Evolutionary conservation across 37 sponge, comb jelly and placozoan genomes (phyloP), one percentile per base, ranked within the genome.

Genomic region (Ephydatia muelleri): DNA sequence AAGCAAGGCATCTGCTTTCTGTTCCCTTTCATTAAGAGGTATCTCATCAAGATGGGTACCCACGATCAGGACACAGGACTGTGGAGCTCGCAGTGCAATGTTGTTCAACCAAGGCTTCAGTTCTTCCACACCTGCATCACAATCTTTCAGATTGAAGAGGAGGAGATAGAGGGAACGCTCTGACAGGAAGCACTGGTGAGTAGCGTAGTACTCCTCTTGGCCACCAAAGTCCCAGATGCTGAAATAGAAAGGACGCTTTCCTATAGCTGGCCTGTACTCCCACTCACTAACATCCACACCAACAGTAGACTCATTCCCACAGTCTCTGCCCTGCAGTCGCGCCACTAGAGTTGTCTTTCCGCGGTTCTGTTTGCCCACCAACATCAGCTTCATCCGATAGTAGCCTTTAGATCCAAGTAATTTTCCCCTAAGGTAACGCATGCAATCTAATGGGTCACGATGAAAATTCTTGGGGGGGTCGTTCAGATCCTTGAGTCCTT

Each of bases 371-470:
- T 83, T 71, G n/a, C 98, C 98, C 31, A 97, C 94, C 14, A 97
- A 87, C 88, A 97, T 91, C 30, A 97, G 86, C 81, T 97, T 97
- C 98, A 97, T 97, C 43, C 89, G 85, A 75, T 93, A 97, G 74
- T 86, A 95, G 4, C 90, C 91, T 49, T 83, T 80, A 48, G 89
- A 84, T 67, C 89, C 74, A 23, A 92, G 87, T 0, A 97, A 84
- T 83, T 93, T 92, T 72, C 94, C 87, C 39, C 86, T 89, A 35
- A 97, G 92, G 77, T 94, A 93, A 14, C 73, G 77, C 64, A 97
- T 81, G 81, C 94, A 91, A 74, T 90, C 85, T 19, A 81, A 29
- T 19, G 93, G 49, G 23, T 85, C 82, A 9, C 47, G 40, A 47
- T 85, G 91, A 28, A 93, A 23, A 23, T 82, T 90, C 65, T 67